Evolutionary conservation across 2,888 invertebrate species (phyloP).

Genomic region (Aquatica leii): DNA sequence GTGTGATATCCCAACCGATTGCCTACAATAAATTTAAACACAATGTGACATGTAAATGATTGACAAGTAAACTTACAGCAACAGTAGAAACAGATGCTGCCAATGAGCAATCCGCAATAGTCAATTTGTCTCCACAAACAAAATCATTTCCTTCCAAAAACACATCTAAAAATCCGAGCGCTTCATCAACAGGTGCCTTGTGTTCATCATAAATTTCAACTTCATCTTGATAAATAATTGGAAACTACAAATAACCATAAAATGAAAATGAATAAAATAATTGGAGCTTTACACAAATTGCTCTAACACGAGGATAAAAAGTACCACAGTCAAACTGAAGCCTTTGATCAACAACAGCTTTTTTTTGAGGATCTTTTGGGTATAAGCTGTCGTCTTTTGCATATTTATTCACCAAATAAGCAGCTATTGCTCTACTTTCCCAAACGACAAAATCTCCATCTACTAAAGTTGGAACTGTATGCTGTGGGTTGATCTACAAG

Average conservation of each 20-base stretch:
- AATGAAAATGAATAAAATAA: not conserved
- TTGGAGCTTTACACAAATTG: constrained; percentile 64
- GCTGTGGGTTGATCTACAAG: constrained; percentile 71
- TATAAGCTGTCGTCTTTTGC: constrained; percentile 68
- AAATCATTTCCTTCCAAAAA: constrained; percentile 68
- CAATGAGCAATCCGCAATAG: constrained; percentile 71
- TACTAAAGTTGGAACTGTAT: constrained; percentile 72
- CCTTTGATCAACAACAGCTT: constrained; percentile 69
- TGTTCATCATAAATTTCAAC: constrained; percentile 65
- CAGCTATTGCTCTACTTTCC: constrained; percentile 73
- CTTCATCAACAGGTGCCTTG: constrained; percentile 65
- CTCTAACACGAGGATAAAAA: constrained; percentile 69
- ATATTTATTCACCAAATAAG: constrained; percentile 70
- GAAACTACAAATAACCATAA: constrained; percentile 65
- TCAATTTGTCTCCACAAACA: constrained; percentile 68
- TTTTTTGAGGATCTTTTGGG: constrained; percentile 66
- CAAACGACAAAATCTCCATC: constrained; percentile 72
- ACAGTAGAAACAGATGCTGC: constrained; percentile 66
- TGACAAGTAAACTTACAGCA: constrained; percentile 60
- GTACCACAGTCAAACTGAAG: constrained; percentile 70
- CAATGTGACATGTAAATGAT: too few species aligned
- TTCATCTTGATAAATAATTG: constrained; percentile 67
- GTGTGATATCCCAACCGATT: constrained; percentile 66
- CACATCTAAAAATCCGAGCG: constrained; percentile 67
- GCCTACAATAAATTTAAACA: constrained; percentile 60